phyloP scores from a whole-genome alignment of 2,113 vertebrate species.

The Cyprinodon variegatus region DNA sequence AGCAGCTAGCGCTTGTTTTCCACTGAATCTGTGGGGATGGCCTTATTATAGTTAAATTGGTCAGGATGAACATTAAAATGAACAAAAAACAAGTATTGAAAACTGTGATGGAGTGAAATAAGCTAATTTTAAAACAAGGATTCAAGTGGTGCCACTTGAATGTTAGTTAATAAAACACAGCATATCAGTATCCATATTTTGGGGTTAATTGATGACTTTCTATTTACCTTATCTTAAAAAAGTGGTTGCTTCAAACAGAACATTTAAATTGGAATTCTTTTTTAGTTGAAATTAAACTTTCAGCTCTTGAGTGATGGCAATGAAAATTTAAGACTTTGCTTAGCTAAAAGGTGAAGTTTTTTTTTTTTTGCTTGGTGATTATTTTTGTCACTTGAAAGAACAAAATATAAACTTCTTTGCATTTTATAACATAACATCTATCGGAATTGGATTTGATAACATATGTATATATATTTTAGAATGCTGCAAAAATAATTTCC shows the following conservation, averaged over 20 bases:
- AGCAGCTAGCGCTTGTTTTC: background rate
- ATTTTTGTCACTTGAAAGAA: too few species aligned
- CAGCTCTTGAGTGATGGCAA: background rate
- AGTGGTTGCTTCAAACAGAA: too few species aligned
- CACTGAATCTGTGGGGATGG: background rate
- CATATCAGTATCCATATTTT: background rate
- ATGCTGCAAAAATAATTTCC: too few species aligned
- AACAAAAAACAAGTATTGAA: background rate
- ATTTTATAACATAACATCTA: background rate
- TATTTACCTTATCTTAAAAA: background rate
- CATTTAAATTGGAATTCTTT: background rate
- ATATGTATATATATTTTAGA: background rate
- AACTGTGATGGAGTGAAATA: background rate
- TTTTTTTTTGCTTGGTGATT: too few species aligned
- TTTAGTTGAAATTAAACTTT: background rate
- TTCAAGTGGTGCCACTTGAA: background rate
- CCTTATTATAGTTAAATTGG: background rate
- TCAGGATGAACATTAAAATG: background rate
- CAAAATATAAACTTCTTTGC: too few species aligned
- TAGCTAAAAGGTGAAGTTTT: background rate
- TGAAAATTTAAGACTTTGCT: background rate
- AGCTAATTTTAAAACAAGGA: background rate
- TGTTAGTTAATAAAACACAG: background rate
- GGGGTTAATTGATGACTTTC: background rate
- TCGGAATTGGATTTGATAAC: background rate